phyloP scores from a whole-genome alignment of 2,113 vertebrate genomes.

The Saiga tatarica region DNA sequence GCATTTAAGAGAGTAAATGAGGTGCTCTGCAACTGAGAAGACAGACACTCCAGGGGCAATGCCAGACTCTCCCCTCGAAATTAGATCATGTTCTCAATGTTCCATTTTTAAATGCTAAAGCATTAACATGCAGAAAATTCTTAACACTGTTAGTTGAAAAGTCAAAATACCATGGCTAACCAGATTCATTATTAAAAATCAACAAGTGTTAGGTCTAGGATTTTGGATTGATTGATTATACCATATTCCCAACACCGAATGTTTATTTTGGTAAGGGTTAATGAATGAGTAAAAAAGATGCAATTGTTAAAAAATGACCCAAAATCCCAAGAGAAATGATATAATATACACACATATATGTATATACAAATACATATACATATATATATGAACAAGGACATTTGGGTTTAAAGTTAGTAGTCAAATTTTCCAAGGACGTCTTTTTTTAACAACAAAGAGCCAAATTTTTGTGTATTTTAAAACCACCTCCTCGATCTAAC shows the following conservation, averaged over 20 bases:
- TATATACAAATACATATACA: conserved; percentile 71
- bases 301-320: conserved; percentile 90
- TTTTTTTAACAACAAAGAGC: conserved; percentile 89
- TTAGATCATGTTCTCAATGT: conserved; percentile 75
- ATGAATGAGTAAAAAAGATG: conserved; percentile 88
- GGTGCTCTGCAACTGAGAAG: conserved; percentile 34
- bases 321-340: conserved; percentile 90
- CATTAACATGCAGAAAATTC: conserved; percentile 77
- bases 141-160: conserved; percentile 74
- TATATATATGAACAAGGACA: conserved; percentile 88
- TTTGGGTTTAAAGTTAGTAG: conserved; percentile 99
- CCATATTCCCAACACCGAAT: conserved; percentile 86
- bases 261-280: conserved; percentile 88
- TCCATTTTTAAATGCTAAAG: conserved; percentile 69
- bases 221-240: conserved; percentile 85
- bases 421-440: conserved; percentile 99
- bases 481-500: conserved; percentile 91
- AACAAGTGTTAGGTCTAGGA: conserved; percentile 92
- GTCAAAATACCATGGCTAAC: conserved; percentile 68
- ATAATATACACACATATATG: conserved; percentile 80
- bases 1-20: background rate
- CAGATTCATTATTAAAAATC: conserved; percentile 70
- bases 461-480: conserved; percentile 87
- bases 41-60: conserved; percentile 29
- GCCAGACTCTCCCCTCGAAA: conserved; percentile 59